Evolutionary conservation across 2,113 vertebrate species (phyloP).

Genomic region (Hydrolagus affinis): DNA sequence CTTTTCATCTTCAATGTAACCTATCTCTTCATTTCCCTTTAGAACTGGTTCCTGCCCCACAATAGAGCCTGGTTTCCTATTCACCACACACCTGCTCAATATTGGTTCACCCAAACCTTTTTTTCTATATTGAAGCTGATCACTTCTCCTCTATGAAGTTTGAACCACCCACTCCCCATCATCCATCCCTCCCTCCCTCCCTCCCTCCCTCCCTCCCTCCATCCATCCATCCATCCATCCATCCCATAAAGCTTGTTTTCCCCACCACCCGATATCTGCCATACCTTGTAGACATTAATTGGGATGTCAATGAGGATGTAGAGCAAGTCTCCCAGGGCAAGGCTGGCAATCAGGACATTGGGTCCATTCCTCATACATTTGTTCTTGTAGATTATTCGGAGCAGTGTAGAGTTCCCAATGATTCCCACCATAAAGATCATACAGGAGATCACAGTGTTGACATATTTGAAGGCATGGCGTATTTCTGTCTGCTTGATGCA

Average conservation of each 20-base stretch:
- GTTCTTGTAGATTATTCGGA: constrained; percentile 85
- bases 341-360: constrained; percentile 77
- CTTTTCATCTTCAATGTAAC: not conserved
- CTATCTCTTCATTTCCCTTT: not conserved
- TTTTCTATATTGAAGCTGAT: not conserved
- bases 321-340: constrained; percentile 78
- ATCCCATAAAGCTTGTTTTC: not conserved
- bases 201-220: not conserved
- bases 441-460: constrained; percentile 78
- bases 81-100: not conserved
- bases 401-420: constrained; percentile 75
- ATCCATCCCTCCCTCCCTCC: not conserved
- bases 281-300: constrained; percentile 77
- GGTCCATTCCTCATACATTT: constrained; percentile 88
- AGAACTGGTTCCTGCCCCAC: not conserved
- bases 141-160: not conserved
- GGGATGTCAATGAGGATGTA: constrained; percentile 82
- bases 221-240: too few species aligned
- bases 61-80: not conserved
- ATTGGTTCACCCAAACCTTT: not conserved
- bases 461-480: constrained; percentile 71
- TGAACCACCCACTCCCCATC: too few species aligned
- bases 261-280: not conserved
- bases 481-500: constrained; percentile 66
- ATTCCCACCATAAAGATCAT: constrained; percentile 79